Evolutionary conservation across 2,113 vertebrate species (phyloP), one percentile per base, ranked within the genome.

Genomic region (Syngnathus scovelli): DNA sequence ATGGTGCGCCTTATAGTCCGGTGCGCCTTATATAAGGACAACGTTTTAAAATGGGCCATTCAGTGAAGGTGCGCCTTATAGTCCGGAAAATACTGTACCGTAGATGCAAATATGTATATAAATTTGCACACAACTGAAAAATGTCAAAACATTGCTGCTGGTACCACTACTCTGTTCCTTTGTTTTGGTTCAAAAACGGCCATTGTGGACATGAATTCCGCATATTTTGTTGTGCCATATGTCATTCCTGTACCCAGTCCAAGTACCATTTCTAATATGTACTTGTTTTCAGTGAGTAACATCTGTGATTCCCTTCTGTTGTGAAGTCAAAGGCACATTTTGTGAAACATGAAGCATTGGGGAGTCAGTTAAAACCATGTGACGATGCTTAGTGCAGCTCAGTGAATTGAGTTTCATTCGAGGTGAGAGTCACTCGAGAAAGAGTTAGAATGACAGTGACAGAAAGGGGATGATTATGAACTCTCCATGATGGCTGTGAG

Each of bases 331-430:
- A 66, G 66, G 16, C 39, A 1, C 38, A 61, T 61, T 61, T 61
- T 23, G 46, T 62, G 66, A 66, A 27, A 61, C 67, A 12, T 19
- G 71, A 67, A 75, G 71, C 66, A 51, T 71, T 16, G 64, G 58
- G 74, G 49, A 33, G 73, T 43, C 52, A 15, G 6, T 43, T 15
- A 56, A 41, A 38, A 41, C 59, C 19, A 16, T 12, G 67, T 64
- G 49, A 55, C 19, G 46, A 9, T 33, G 56, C 62, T 67, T n/a
- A 38, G 36, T 7, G 36, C 68, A 39, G 69, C 67, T 79, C 75
- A 43, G 7, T 55, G 59, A 66, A 59, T 72, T 79, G 74, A 84
- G 77, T 51, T 55, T 81, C 51, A 78, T 83, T 76, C 39, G 52
- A 76, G 62, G 73, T 69, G 85, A 83, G 72, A 11, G 54, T 66